A percentile compares a stretch with the other conserved stretches of the same genome.
Evolutionary conservation across 2,888 invertebrate species (phyloP).

Genomic region (Tetropium fuscum): DNA sequence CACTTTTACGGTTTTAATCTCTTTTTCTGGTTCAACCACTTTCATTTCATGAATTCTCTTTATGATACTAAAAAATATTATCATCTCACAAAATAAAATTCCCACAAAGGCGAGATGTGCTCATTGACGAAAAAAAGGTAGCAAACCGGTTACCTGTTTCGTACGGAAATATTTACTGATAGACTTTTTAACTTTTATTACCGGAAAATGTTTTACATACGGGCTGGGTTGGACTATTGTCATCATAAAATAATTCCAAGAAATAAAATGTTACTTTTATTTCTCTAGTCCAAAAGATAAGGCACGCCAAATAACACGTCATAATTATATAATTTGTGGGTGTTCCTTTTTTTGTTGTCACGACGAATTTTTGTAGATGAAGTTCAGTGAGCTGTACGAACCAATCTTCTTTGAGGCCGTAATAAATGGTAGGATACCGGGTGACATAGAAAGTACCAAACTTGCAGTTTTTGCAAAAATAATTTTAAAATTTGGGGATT

Average conservation of each 20-base stretch:
- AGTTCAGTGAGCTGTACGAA: background rate
- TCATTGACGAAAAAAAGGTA: conserved; percentile 5
- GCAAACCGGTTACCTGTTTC: background rate
- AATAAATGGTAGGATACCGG: background rate
- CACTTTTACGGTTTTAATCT: conserved; percentile 30
- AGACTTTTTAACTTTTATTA: conserved; percentile 17
- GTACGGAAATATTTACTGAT: background rate
- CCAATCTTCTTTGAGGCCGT: background rate
- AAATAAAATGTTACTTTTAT: conserved; percentile 2
- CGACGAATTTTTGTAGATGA: background rate
- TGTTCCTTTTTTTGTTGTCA: conserved; percentile 4
- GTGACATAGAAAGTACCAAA: too few relatives aligned
- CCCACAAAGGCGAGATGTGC: conserved; percentile 3
- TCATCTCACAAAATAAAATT: conserved; percentile 5
- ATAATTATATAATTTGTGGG: conserved; percentile 7
- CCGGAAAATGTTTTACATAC: conserved; percentile 12
- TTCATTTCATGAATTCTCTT: conserved; percentile 1
- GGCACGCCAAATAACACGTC: background rate
- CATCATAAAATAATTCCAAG: conserved; percentile 7
- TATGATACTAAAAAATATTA: conserved; percentile 3
- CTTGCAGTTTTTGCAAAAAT: too few relatives aligned
- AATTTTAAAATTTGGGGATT: too few relatives aligned
- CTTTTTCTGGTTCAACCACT: conserved; percentile 15
- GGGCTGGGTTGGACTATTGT: conserved; percentile 11
- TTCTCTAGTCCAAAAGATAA: conserved; percentile 1